phyloP scores from a whole-genome alignment of 2,888 invertebrate genomes.

The Pollenia labialis region DNA sequence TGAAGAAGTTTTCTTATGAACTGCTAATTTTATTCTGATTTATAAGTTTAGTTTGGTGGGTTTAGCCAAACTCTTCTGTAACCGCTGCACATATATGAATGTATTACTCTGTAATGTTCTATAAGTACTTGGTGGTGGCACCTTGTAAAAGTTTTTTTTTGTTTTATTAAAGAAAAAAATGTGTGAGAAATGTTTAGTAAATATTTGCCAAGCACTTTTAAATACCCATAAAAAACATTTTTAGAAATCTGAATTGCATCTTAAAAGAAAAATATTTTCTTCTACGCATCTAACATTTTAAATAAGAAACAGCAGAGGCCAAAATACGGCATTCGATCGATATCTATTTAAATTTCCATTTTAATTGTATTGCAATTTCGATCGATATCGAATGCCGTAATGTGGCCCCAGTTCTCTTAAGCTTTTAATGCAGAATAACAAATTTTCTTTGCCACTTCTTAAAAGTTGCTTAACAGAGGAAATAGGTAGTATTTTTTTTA shows the following conservation, averaged over 20 bases:
- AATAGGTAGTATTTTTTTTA: too few relatives aligned
- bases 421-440: background rate
- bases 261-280: constrained; percentile 46
- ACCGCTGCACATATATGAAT: constrained; percentile 13
- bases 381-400: too few relatives aligned
- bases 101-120: constrained; percentile 5
- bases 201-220: constrained; percentile 54
- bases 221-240: background rate
- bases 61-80: constrained; percentile 12
- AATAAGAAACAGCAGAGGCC: background rate
- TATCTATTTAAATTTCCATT: too few relatives aligned
- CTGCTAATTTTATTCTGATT: too few relatives aligned
- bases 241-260: constrained; percentile 7
- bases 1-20: too few relatives aligned
- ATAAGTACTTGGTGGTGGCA: constrained; percentile 37
- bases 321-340: too few relatives aligned
- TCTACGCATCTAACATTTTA: background rate
- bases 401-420: background rate
- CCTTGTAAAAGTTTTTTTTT: constrained; percentile 11
- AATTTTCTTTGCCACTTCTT: background rate
- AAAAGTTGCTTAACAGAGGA: background rate
- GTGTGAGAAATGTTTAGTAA: constrained; percentile 53
- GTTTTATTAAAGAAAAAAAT: background rate
- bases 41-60: background rate
- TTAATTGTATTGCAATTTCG: too few relatives aligned